These are phyloP conservation scores for Gasterosteus aculeatus DNA, from an alignment of 2,113 vertebrate genomes.

Conservation along the genomic window DNA sequence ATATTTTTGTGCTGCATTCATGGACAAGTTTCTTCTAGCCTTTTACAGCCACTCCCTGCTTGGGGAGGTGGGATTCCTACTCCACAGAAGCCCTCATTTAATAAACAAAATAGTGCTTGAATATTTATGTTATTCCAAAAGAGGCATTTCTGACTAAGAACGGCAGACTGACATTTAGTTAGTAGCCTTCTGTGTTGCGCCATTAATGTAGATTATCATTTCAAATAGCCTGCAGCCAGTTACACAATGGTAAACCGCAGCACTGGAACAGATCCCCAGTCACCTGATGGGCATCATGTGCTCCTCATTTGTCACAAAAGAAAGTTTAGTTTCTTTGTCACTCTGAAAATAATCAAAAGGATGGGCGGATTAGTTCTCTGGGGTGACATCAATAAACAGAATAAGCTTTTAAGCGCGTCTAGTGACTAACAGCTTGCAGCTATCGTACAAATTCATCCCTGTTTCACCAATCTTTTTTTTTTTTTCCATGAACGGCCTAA, in stretches of 20 bases:
- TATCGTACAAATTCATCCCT: conserved; percentile 7
- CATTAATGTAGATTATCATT: conserved; percentile 44
- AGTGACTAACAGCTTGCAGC: conserved; percentile 9
- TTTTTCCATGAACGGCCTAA: not conserved
- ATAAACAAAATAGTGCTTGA: conserved; percentile 8
- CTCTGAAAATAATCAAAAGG: conserved; percentile 45
- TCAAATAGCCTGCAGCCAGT: conserved; percentile 14
- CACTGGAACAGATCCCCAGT: conserved; percentile 43
- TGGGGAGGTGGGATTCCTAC: conserved; percentile 36
- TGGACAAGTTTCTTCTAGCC: conserved; percentile 62
- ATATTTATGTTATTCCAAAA: not conserved
- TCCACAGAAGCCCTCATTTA: conserved; percentile 1
- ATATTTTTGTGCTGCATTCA: conserved; percentile 40
- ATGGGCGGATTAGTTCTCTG: conserved; percentile 48
- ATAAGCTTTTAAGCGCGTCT: conserved; percentile 51
- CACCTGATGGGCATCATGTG: conserved; percentile 67
- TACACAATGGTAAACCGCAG: conserved; percentile 45
- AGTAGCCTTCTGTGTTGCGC: conserved; percentile 2
- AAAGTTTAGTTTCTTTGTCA: conserved; percentile 65
- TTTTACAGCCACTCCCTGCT: conserved; percentile 46
- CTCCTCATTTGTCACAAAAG: conserved; percentile 49
- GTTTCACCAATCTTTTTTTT: conserved; percentile 1
- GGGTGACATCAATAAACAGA: conserved; percentile 29
- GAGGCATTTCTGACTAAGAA: not conserved
- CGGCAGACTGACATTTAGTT: not conserved